These are phyloP conservation scores for Cyanoderma ruficeps DNA, from an alignment of 2,113 vertebrate genomes.

Conservation along the genomic window DNA sequence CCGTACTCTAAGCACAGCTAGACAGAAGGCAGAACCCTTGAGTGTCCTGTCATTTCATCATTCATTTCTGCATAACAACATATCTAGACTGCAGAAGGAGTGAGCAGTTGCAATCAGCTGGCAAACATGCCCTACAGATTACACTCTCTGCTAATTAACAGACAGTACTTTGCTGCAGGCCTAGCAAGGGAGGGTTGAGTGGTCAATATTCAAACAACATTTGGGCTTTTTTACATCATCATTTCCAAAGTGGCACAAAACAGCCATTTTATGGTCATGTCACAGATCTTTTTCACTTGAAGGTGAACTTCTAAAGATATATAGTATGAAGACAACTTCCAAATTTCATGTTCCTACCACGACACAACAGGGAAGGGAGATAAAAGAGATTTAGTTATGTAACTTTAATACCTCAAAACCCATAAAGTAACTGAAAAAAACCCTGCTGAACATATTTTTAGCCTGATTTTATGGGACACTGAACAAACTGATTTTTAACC, in stretches of 20 bases:
- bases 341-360: not conserved
- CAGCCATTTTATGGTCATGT: not conserved
- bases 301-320: not conserved
- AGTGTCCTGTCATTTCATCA: not conserved
- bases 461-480: not conserved
- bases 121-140: not conserved
- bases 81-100: not conserved
- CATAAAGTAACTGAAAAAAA: not conserved
- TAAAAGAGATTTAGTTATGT: not conserved
- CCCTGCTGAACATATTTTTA: not conserved
- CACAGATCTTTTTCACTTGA: not conserved
- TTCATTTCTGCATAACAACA: not conserved
- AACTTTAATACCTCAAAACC: not conserved
- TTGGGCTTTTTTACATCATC: not conserved
- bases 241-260: not conserved
- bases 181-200: not conserved
- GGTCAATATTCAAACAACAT: not conserved
- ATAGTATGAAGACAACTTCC: not conserved
- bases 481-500: not conserved
- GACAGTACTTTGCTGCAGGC: not conserved
- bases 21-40: not conserved
- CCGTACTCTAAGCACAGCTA: not conserved
- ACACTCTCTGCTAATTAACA: not conserved
- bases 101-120: not conserved
- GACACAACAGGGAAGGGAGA: not conserved